Evolutionary conservation across 1,140 invertebrate species (phyloP).

Genomic region (Drosophila baimaii): DNA sequence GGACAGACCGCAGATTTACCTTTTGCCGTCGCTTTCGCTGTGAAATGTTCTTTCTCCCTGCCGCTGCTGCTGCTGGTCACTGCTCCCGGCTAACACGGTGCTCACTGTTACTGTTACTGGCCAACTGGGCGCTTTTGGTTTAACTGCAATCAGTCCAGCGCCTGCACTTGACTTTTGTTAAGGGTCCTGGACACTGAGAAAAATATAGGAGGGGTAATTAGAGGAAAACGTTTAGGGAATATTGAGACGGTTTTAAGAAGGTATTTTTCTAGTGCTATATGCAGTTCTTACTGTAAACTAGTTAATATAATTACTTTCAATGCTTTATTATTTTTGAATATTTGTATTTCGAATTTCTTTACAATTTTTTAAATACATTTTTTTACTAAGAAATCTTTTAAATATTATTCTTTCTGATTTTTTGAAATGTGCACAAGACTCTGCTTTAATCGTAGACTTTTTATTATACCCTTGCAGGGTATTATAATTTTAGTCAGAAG

Average conservation of each 20-base stretch:
- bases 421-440: too few relatives aligned
- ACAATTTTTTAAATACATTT: too few relatives aligned
- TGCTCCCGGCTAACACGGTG: slow-evolving; percentile 12
- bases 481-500: too few relatives aligned
- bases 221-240: not conserved
- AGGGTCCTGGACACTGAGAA: slow-evolving; percentile 11
- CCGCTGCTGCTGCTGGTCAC: slow-evolving; percentile 31
- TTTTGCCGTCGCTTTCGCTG: slow-evolving; percentile 13
- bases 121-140: slow-evolving; percentile 25
- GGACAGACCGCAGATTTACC: slow-evolving; percentile 29
- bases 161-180: slow-evolving; percentile 69
- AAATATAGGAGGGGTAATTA: not conserved
- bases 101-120: slow-evolving; percentile 29
- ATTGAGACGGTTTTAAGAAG: slow-evolving; percentile 1
- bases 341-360: too few relatives aligned
- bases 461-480: too few relatives aligned
- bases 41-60: slow-evolving; percentile 6
- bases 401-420: too few relatives aligned
- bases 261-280: not conserved
- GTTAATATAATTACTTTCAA: too few relatives aligned
- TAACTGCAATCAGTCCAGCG: slow-evolving; percentile 52
- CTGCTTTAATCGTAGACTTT: too few relatives aligned
- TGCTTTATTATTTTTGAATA: too few relatives aligned
- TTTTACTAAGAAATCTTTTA: too few relatives aligned
- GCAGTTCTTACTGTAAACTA: too few relatives aligned